phyloP scores from a whole-genome alignment of 2,888 invertebrate species.

The Eupithecia vulgata region DNA sequence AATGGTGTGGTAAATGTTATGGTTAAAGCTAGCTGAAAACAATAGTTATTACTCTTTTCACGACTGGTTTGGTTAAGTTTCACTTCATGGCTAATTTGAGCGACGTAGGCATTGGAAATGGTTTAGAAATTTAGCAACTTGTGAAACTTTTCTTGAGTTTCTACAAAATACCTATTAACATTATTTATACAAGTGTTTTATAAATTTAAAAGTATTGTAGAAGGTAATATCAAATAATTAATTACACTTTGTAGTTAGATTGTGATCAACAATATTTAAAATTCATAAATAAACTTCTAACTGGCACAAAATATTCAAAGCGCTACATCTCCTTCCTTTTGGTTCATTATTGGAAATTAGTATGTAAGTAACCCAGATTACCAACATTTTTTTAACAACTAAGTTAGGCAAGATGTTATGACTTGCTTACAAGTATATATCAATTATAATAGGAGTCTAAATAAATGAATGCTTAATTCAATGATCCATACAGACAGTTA shows the following conservation, averaged over 20 bases:
- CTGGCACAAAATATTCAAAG: not conserved
- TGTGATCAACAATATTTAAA: not conserved
- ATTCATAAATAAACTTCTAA: not conserved
- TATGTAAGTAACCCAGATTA: not conserved
- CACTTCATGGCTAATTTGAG: conserved; percentile 63
- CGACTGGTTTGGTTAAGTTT: conserved; percentile 47
- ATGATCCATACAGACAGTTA: not conserved
- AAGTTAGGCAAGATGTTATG: not conserved
- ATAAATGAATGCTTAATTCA: not conserved
- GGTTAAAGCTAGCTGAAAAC: conserved; percentile 35
- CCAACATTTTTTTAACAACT: not conserved
- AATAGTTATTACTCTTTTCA: conserved; percentile 35
- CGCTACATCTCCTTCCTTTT: not conserved
- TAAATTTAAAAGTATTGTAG: not conserved
- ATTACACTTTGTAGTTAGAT: not conserved
- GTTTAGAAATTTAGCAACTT: conserved; percentile 53
- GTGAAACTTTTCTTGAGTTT: not conserved
- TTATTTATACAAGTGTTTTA: not conserved
- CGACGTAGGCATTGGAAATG: conserved; percentile 51
- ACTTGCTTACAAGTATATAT: not conserved
- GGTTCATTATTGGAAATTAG: not conserved
- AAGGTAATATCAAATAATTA: not conserved
- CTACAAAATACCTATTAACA: not conserved
- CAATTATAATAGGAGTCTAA: not conserved
- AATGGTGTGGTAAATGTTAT: no score